These are phyloP conservation scores for Lophotis ruficrista DNA, from an alignment of 2,113 vertebrate species.

Conservation along the genomic window DNA sequence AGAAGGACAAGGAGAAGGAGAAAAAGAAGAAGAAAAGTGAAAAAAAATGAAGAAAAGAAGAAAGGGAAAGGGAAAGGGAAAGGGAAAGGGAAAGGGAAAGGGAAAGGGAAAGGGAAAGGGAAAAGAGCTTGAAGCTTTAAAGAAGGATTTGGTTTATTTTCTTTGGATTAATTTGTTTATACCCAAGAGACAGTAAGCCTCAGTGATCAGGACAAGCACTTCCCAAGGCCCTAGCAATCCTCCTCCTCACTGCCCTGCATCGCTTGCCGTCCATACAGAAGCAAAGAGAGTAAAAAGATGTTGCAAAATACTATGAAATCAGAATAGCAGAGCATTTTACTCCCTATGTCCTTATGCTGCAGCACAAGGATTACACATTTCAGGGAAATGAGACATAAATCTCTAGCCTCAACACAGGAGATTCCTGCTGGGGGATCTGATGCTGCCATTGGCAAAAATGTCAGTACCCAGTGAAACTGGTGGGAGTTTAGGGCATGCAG, in stretches of 20 bases:
- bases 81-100: neutral
- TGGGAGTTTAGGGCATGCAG: neutral
- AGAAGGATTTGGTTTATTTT: neutral
- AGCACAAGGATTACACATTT: neutral
- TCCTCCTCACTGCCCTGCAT: neutral
- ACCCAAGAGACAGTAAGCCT: neutral
- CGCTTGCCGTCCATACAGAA: neutral
- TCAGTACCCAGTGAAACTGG: neutral
- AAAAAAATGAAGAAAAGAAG: neutral
- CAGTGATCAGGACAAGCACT: neutral
- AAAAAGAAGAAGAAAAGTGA: neutral
- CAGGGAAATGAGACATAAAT: neutral
- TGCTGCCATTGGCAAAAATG: neutral
- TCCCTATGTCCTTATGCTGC: neutral
- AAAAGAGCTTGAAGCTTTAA: neutral
- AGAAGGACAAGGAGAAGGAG: neutral
- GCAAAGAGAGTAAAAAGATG: neutral
- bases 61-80: neutral
- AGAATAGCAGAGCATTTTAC: neutral
- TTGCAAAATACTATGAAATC: neutral
- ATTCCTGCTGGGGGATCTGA: neutral
- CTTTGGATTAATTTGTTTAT: neutral
- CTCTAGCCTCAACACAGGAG: neutral
- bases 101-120: neutral
- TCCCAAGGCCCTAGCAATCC: neutral